Evolutionary conservation across 2,797 vertebrate species (phyloP).

Genomic region (Acanthurus tractus): DNA sequence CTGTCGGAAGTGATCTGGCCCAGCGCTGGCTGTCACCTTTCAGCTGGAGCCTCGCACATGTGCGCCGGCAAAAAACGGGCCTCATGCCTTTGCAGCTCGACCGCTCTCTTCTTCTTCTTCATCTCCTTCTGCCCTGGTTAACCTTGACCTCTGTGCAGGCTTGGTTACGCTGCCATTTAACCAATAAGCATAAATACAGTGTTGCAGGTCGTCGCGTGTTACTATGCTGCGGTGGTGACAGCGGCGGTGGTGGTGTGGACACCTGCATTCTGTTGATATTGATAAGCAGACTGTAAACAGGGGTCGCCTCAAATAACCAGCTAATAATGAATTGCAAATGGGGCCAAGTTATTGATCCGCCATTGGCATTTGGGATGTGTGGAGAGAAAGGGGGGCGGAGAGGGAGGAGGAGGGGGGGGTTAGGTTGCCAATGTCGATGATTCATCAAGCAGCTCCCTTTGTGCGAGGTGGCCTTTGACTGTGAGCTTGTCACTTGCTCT

Average conservation of each 20-base stretch:
- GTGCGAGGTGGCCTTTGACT: slow-evolving; percentile 78
- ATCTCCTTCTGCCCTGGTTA: slow-evolving; percentile 35
- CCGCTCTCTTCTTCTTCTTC: slow-evolving; percentile 16
- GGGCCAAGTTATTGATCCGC: slow-evolving; percentile 86
- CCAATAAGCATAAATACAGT: slow-evolving; percentile 44
- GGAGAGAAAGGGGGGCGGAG: slow-evolving; percentile 40
- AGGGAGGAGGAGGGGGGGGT: slow-evolving; percentile 16
- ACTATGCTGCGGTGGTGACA: not conserved
- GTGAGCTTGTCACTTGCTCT: slow-evolving; percentile 84
- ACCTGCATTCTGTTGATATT: slow-evolving; percentile 51
- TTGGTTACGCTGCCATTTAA: slow-evolving; percentile 21
- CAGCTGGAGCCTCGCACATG: slow-evolving; percentile 39
- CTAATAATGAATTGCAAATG: slow-evolving; percentile 92
- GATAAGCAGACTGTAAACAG: slow-evolving; percentile 86
- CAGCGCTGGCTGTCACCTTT: slow-evolving; percentile 66
- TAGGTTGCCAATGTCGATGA: slow-evolving; percentile 84
- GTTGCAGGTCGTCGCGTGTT: slow-evolving; percentile 24
- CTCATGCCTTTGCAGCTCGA: not conserved
- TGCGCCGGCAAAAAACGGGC: slow-evolving; percentile 13
- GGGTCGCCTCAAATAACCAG: slow-evolving; percentile 84
- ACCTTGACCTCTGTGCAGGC: slow-evolving; percentile 71
- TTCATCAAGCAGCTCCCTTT: slow-evolving; percentile 86
- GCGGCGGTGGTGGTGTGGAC: slow-evolving; percentile 10
- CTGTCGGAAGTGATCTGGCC: slow-evolving; percentile 80
- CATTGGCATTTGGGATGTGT: slow-evolving; percentile 84